Conservation (phyloP, 2,888 invertebrate species). For the Pyrgus malvae region DNA sequence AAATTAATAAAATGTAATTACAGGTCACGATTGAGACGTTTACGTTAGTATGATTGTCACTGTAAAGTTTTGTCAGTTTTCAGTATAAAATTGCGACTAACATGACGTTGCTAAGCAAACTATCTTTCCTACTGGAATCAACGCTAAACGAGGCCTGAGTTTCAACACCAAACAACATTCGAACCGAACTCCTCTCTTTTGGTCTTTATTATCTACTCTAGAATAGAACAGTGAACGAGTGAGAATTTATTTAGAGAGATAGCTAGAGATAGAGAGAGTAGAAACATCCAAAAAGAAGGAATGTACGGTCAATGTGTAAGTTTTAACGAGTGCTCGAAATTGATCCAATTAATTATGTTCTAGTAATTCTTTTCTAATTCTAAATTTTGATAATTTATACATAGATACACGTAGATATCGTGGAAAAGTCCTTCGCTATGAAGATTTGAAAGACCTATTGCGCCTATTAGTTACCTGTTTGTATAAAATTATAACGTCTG, state of each 20-base stretch:
- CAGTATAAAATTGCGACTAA: slow-evolving; percentile 32
- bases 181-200: slow-evolving; percentile 67
- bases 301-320: slow-evolving; percentile 78
- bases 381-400: slow-evolving; percentile 72
- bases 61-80: neutral
- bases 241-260: slow-evolving; percentile 65
- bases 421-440: slow-evolving; percentile 50
- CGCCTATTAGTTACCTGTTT: slow-evolving; percentile 29
- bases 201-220: slow-evolving; percentile 76
- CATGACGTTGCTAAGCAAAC: slow-evolving; percentile 26
- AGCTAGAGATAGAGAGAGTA: slow-evolving; percentile 49
- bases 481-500: slow-evolving; percentile 32
- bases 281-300: slow-evolving; percentile 69
- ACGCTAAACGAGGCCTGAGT: slow-evolving; percentile 31
- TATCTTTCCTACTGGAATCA: slow-evolving; percentile 29
- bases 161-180: slow-evolving; percentile 51
- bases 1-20: slow-evolving; percentile 41
- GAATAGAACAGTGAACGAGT: slow-evolving; percentile 65
- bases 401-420: slow-evolving; percentile 61
- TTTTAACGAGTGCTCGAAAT: slow-evolving; percentile 80
- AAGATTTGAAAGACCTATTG: slow-evolving; percentile 34
- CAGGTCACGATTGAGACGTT: slow-evolving; percentile 32
- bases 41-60: neutral
- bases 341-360: slow-evolving; percentile 74
- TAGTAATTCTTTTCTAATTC: slow-evolving; percentile 79